Evolutionary conservation across 2,797 vertebrate species (phyloP), one percentile per base, ranked within the genome.

Genomic region (Diplodus sargus): DNA sequence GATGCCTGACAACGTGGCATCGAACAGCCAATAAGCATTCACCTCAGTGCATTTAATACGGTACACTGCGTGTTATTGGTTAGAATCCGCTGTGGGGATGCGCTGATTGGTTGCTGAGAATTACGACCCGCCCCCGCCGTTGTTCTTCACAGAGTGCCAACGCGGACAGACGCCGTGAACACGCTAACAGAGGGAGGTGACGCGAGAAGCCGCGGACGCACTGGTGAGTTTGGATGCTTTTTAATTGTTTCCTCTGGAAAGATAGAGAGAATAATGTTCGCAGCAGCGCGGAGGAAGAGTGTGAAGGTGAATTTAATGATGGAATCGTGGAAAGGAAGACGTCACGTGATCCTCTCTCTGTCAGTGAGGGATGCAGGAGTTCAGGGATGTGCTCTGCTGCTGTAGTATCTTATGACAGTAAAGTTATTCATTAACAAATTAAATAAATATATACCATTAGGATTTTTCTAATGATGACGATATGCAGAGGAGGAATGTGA

Each of bases 1-100:
- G 39, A 39, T 63, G 7, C 91, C 85, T 96, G 96, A 94, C 95
- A 96, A 97, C 95, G 96, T 97, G 96, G 96, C 96, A 95, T 15
- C 91, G 84, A 45, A 11, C 39, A 88, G 75, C 96, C 95, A 96
- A 93, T 96, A 53, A 74, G 60, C 80, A 70, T 3, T 1, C 1
- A 1, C 0, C 18, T 5, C 20, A 7, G 8, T 23, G 13, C 1
- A 2, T 3, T 18, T 3, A 53, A 70, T 47, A 4, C 39, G 0
- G 1, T 0, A 4, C 30, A 15, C 0, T 45, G 11, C 17, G 67
- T 84, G n/a, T n/a, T 3, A 96, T 96, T 95, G 93, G 95, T 16
- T 15, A 16, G 2, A 23, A 5, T 2, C 10, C 1, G 2, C 0
- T 5, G 28, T 3, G 8, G 12, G 56, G 1, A 17, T 51, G 4